Evolutionary conservation across 2,888 invertebrate genomes (phyloP).

Genomic region (Eugnorisma glareosa): DNA sequence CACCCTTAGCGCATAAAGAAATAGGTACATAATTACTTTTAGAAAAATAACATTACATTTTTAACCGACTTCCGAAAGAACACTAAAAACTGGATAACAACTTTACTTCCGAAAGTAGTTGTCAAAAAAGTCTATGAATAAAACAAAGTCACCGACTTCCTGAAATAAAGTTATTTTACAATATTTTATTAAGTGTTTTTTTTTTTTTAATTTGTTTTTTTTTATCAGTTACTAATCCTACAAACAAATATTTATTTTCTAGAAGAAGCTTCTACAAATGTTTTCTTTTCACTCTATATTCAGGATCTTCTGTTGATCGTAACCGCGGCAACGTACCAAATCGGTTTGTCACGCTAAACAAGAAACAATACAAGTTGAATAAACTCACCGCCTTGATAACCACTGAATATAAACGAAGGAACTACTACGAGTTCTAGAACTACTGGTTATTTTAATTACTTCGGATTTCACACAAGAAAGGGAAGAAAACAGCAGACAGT

Average conservation of each 20-base stretch:
- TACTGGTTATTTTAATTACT: neutral
- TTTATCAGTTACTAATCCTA: neutral
- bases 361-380: constrained; percentile 55
- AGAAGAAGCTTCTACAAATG: neutral
- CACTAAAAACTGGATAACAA: too few species aligned
- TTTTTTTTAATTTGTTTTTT: neutral
- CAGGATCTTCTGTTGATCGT: constrained; percentile 12
- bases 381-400: constrained; percentile 36
- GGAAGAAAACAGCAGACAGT: too few species aligned
- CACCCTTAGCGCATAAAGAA: neutral
- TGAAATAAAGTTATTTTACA: too few species aligned
- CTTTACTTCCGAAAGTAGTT: too few species aligned
- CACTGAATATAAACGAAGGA: constrained; percentile 41
- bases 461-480: neutral
- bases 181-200: too few species aligned
- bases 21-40: neutral
- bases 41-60: too few species aligned
- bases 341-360: constrained; percentile 23
- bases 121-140: too few species aligned
- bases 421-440: constrained; percentile 31
- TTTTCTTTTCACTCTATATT: constrained; percentile 19
- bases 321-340: constrained; percentile 5
- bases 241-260: neutral
- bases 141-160: neutral
- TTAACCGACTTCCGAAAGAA: too few species aligned